These are phyloP conservation scores for Congeria kusceri DNA, from an alignment of 2,888 invertebrate genomes.

Conservation along the genomic window DNA sequence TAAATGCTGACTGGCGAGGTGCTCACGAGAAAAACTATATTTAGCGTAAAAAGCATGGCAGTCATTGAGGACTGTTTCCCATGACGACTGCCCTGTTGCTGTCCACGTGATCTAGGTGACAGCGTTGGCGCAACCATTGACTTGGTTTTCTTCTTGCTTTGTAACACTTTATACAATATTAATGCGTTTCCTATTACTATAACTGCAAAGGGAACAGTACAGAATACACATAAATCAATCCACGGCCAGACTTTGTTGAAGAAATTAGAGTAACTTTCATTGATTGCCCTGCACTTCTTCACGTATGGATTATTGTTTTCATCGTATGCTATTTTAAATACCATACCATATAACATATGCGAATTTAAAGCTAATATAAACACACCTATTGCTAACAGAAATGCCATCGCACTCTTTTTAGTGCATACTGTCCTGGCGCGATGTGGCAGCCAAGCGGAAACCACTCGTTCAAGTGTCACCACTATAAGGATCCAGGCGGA, in stretches of 20 bases:
- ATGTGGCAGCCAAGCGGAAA: too few relatives aligned
- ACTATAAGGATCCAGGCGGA: conserved; percentile 81
- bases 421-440: conserved; percentile 68
- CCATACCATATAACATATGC: conserved; percentile 72
- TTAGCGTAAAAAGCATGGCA: conserved; percentile 68
- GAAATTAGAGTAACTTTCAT: conserved; percentile 60
- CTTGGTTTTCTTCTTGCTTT: conserved; percentile 53
- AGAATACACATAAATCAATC: conserved; percentile 76
- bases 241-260: too few relatives aligned
- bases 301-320: conserved; percentile 5
- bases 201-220: conserved; percentile 73
- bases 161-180: conserved; percentile 66
- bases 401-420: conserved; percentile 42
- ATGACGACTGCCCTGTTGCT: neutral
- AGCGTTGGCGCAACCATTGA: conserved; percentile 19
- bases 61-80: conserved; percentile 73
- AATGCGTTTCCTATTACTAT: too few relatives aligned
- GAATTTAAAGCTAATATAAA: too few relatives aligned
- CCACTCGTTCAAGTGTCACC: too few relatives aligned
- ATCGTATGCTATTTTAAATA: conserved; percentile 18
- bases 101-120: neutral
- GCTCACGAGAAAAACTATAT: too few relatives aligned
- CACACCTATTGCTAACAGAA: conserved; percentile 50
- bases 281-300: conserved; percentile 45
- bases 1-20: conserved; percentile 74